Conservation (phyloP, 2,888 invertebrate genomes). For the Neria commutata region DNA sequence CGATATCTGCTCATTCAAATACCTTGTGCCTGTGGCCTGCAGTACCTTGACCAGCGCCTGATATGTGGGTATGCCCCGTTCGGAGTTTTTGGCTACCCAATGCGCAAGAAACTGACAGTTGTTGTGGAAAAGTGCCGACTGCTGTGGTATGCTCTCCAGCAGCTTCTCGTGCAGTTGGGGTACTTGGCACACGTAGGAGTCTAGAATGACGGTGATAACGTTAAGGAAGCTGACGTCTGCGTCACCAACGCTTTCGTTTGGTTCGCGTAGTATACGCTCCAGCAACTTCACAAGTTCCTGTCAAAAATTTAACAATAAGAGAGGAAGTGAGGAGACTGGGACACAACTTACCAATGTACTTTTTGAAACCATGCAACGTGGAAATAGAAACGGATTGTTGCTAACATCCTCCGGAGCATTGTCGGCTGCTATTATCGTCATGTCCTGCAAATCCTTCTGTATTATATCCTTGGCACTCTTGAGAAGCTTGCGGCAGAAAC, state of each 20-base stretch:
- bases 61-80: slow-evolving; percentile 63
- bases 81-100: slow-evolving; percentile 70
- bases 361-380: slow-evolving; percentile 60
- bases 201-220: slow-evolving; percentile 65
- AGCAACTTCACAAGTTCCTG: slow-evolving; percentile 56
- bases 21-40: slow-evolving; percentile 71
- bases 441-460: slow-evolving; percentile 80
- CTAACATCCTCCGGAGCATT: slow-evolving; percentile 43
- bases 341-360: slow-evolving; percentile 57
- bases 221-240: slow-evolving; percentile 39
- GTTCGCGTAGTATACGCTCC: slow-evolving; percentile 55
- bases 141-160: slow-evolving; percentile 84
- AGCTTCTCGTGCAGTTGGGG: slow-evolving; percentile 81
- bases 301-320: slow-evolving; percentile 1
- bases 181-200: slow-evolving; percentile 77
- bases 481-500: slow-evolving; percentile 75
- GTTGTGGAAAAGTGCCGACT: slow-evolving; percentile 85
- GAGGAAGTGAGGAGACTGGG: neutral
- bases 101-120: slow-evolving; percentile 90
- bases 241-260: slow-evolving; percentile 22
- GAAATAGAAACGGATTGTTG: slow-evolving; percentile 54
- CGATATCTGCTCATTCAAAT: slow-evolving; percentile 75
- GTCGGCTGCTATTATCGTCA: slow-evolving; percentile 67
- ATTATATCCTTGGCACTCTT: slow-evolving; percentile 74
- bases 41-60: slow-evolving; percentile 73